Base-by-base conservation (phyloP, 1,140 invertebrate genomes). In the Hyposmocoma kahamanoa region DNA sequence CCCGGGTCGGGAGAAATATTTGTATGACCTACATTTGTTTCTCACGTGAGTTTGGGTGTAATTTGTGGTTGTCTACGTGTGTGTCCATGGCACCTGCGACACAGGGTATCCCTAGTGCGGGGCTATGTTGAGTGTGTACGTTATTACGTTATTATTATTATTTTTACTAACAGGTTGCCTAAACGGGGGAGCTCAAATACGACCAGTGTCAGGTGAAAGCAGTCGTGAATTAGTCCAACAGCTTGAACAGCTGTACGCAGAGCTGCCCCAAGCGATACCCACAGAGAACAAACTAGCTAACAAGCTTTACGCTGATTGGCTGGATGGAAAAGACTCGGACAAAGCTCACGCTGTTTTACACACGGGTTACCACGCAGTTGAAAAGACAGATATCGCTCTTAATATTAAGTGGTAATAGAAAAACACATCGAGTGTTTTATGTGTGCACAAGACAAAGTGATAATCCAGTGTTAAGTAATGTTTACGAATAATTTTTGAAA, bases 171-270 rank as follows among this genome's bases (percentile, higher is more conserved):
- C 51, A 93, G 96, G 97, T 15, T 99, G 97, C 84, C 88, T 97
- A 19, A 99, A 99, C 89, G 97, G 98, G 24, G 97, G 97, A 17
- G 98, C 97, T 15, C 97, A 98, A 87, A 89, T 96, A 15, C 89
- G 93, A 28, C 90, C 94, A 0, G 83, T 89, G 10, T 88, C 89
- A 24, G 91, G 90, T 8, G 87, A 89, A 45, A 90, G 90, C 52
- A 81, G 90, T 0, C 91, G 94, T 53, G 92, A 96, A 66, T 71
- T 96, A 17, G 90, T 93, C 1, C 56, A 72, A 10, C 88, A 89
- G 55, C 87, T 98, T 3, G 92, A 96, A 67, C 73, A 87, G 28
- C 62, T 93, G 11, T 97, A 97, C 79, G 76, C 87, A 3, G 67
- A 87, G 11, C 82, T 97, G 38, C 89, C 91, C 0, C 75, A 81